Conservation (phyloP, 2,888 invertebrate species). For the Heliconius sara region DNA sequence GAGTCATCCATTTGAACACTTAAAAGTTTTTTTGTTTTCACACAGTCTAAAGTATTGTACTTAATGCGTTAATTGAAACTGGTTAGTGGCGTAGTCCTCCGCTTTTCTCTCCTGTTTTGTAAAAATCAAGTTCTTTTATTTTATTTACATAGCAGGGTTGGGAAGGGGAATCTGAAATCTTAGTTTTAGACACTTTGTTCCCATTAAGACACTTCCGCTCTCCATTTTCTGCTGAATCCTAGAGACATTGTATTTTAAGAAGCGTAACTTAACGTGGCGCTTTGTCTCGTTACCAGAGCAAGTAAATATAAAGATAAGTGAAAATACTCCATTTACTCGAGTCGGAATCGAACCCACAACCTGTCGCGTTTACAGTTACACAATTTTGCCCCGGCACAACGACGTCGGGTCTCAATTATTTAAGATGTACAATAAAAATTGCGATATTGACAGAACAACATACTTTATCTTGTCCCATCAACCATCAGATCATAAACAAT, state of each 20-base stretch:
- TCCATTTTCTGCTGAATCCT: background rate
- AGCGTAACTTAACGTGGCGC: background rate
- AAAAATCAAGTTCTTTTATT: background rate
- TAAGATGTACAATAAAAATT: background rate
- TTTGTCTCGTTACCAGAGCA: background rate
- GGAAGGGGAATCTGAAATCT: background rate
- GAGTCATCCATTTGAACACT: slow-evolving; percentile 53
- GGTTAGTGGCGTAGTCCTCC: background rate
- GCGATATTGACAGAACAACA: background rate
- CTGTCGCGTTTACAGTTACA: too few species aligned
- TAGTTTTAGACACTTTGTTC: background rate
- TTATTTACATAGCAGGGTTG: background rate
- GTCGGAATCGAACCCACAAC: background rate
- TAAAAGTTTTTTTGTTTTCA: background rate
- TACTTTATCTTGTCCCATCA: background rate
- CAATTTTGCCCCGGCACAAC: too few species aligned
- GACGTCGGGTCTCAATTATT: background rate
- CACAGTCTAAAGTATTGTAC: background rate
- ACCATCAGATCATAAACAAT: slow-evolving; percentile 38
- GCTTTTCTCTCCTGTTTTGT: background rate
- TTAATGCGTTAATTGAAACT: background rate
- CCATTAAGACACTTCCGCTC: too few species aligned
- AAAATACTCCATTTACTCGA: background rate
- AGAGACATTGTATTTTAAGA: background rate
- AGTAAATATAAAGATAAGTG: background rate